Evolutionary conservation across 2,113 vertebrate species (phyloP).

Genomic region (Rhegmatorhina hoffmannsi): DNA sequence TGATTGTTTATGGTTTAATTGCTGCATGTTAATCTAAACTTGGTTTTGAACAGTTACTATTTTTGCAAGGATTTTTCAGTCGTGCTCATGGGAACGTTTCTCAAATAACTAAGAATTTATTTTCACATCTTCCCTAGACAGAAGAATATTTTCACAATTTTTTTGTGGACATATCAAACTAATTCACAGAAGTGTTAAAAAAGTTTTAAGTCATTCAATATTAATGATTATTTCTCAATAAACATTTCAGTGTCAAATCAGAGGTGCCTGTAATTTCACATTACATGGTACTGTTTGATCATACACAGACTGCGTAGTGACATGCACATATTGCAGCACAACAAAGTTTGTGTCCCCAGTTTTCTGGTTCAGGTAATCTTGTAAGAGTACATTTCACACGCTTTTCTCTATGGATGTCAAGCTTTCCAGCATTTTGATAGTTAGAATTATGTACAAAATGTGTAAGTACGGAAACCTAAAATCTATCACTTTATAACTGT

Average conservation of each 20-base stretch:
- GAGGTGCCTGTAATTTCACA: not conserved
- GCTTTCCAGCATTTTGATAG: not conserved
- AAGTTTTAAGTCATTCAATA: fast-evolving
- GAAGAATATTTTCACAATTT: not conserved
- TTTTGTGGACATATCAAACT: not conserved
- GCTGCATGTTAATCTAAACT: not conserved
- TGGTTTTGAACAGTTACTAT: not conserved
- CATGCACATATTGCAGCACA: not conserved
- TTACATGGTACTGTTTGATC: not conserved
- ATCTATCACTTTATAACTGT: not conserved
- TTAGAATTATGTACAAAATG: not conserved
- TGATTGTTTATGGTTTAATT: not conserved
- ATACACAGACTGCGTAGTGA: not conserved
- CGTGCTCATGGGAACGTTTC: not conserved
- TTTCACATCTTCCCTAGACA: not conserved
- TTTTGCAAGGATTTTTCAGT: not conserved
- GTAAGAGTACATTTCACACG: not conserved
- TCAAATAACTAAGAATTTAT: not conserved
- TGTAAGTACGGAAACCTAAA: not conserved
- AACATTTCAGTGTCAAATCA: not conserved
- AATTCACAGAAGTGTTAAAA: not conserved
- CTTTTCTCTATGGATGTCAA: not conserved
- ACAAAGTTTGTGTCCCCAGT: not conserved
- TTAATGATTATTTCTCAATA: not conserved
- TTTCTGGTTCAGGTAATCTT: not conserved